These are phyloP conservation scores for Lepus townsendii DNA, from an alignment of 2,797 vertebrate genomes.

Conservation along the genomic window DNA sequence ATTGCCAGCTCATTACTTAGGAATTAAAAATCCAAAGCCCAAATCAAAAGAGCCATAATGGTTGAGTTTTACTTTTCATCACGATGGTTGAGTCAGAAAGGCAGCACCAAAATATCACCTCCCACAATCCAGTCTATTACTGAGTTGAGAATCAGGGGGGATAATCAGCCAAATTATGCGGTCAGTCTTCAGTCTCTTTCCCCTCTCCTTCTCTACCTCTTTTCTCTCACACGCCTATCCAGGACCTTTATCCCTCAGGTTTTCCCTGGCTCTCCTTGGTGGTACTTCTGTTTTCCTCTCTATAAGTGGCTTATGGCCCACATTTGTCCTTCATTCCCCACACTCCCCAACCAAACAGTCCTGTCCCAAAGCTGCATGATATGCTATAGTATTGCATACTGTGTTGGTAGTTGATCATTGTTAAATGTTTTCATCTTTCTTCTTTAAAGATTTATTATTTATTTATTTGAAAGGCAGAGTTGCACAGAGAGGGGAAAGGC, in stretches of 20 bases:
- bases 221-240: neutral
- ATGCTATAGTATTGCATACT: neutral
- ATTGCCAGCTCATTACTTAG: slow-evolving; percentile 1
- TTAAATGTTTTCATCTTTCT: neutral
- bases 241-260: neutral
- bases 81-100: neutral
- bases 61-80: neutral
- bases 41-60: neutral
- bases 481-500: too few relatives aligned
- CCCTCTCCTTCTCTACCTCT: neutral
- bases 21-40: neutral
- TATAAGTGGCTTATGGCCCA: neutral
- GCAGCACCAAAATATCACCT: neutral
- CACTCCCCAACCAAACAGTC: neutral
- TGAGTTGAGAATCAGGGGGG: neutral
- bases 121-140: neutral
- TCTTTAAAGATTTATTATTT: neutral
- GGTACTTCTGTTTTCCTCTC: neutral
- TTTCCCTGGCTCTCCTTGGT: neutral
- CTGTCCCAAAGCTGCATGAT: neutral
- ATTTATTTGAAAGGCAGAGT: too few relatives aligned
- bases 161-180: neutral
- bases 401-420: neutral
- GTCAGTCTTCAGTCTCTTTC: neutral
- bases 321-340: neutral